These are phyloP conservation scores for Gandaritis pyraliata DNA, from an alignment of 2,888 invertebrate species.

Conservation along the genomic window DNA sequence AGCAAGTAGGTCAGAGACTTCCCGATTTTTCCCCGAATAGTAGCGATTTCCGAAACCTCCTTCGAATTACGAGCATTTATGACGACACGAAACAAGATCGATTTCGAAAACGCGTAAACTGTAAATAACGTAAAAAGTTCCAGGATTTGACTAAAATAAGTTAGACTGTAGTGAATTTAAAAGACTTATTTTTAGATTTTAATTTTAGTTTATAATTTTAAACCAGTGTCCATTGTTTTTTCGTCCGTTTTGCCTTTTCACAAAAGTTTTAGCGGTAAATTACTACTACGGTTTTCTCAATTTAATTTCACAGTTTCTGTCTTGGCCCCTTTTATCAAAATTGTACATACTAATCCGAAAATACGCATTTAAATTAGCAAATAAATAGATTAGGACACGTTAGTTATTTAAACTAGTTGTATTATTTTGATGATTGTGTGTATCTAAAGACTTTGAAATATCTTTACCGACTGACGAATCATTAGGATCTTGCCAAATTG, in stretches of 20 bases:
- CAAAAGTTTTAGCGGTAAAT: neutral
- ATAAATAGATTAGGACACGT: constrained; percentile 25
- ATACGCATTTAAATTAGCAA: constrained; percentile 43
- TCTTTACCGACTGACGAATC: constrained; percentile 63
- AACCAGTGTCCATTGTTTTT: constrained; percentile 47
- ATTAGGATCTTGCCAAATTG: constrained; percentile 75
- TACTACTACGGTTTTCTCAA: neutral
- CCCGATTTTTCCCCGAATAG: neutral
- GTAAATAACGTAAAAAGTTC: constrained; percentile 62
- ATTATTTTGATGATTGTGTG: constrained; percentile 42
- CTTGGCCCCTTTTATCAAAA: constrained; percentile 3
- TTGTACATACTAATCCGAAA: constrained; percentile 36
- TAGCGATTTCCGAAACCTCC: constrained; percentile 9
- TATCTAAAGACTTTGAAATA: constrained; percentile 56
- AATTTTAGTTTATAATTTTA: constrained; percentile 52
- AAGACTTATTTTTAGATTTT: constrained; percentile 74
- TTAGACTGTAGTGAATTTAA: constrained; percentile 61
- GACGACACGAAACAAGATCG: constrained; percentile 32
- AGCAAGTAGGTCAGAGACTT: neutral
- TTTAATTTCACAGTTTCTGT: neutral
- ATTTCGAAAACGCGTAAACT: constrained; percentile 41
- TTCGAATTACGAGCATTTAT: constrained; percentile 26
- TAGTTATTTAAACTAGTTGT: constrained; percentile 37
- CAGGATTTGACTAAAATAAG: constrained; percentile 69
- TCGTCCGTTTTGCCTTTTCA: constrained; percentile 1